Evolutionary conservation across 2,113 vertebrate genomes (phyloP).

Genomic region (Dasyurus viverrinus): DNA sequence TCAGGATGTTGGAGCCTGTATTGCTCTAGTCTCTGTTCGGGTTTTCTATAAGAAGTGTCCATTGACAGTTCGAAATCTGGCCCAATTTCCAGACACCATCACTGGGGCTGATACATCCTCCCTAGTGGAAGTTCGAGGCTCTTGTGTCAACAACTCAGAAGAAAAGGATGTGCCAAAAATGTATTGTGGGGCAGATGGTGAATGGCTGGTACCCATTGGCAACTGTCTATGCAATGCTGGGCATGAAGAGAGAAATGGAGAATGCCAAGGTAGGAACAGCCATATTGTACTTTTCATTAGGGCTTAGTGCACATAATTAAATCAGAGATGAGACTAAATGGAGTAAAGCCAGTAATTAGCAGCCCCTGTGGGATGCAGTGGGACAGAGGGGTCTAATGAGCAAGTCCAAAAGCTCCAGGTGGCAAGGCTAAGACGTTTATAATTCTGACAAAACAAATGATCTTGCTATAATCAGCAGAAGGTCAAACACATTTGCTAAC

Average conservation of each 20-base stretch:
- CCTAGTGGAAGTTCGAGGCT: slow-evolving; percentile 97
- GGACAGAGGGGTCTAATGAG: slow-evolving; percentile 85
- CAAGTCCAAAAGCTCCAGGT: slow-evolving; percentile 84
- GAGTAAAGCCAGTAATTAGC: slow-evolving; percentile 90
- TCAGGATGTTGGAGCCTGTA: slow-evolving; percentile 98
- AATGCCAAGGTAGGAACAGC: slow-evolving; percentile 94
- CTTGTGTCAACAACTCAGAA: slow-evolving; percentile 97
- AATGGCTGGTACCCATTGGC: slow-evolving; percentile 99
- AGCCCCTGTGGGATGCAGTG: slow-evolving; percentile 85
- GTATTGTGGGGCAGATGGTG: slow-evolving; percentile 98
- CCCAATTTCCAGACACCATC: slow-evolving; percentile 97
- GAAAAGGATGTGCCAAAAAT: slow-evolving; percentile 99
- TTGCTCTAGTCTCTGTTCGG: slow-evolving; percentile 95
- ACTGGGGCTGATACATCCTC: slow-evolving; percentile 97
- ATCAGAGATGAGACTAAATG: slow-evolving; percentile 87
- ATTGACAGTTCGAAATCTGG: slow-evolving; percentile 93
- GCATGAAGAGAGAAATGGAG: slow-evolving; percentile 93
- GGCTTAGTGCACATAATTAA: slow-evolving; percentile 83
- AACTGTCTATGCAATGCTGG: slow-evolving; percentile 97
- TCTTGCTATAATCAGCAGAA: slow-evolving; percentile 76
- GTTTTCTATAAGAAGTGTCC: slow-evolving; percentile 99
- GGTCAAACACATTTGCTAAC: slow-evolving; percentile 78
- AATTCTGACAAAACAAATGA: slow-evolving; percentile 79
- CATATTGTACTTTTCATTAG: slow-evolving; percentile 81
- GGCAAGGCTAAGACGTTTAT: slow-evolving; percentile 79